Evolutionary conservation across 2,888 invertebrate species (phyloP), one percentile per base, ranked within the genome.

Genomic region (Branchellion lobata): DNA sequence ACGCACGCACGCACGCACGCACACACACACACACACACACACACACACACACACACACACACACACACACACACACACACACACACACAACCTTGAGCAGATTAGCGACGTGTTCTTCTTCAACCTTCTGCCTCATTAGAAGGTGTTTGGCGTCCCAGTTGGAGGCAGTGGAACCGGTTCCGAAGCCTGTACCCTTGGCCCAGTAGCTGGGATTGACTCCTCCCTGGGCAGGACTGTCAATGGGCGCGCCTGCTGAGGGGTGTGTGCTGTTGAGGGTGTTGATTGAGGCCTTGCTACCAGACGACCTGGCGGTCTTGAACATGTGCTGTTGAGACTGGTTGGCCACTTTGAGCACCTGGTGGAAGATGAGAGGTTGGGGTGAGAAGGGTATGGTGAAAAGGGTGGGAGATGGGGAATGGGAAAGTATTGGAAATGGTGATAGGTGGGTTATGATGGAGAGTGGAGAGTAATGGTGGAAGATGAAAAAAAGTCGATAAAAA

Each of bases 61-160:
- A 40, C 40, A 40, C 40, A 40, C 40, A 40, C 5, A 40, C 40
- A 40, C 40, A 40, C 40, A 40, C 40, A 40, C 40, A 40, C 40
- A 40, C 14, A 40, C 40, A 40, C 2, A 34, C 24, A 1, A 84
- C 86, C 85, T 87, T 86, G 61, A 94, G 86, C 77, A 94, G 87
- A 81, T 93, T 94, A 0, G 95, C 94, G 1, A 96, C 95, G 86
- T 96, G 95, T 85, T 95, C 94, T 86, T 97, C 96, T 88, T 96
- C 95, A 81, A 93, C 93, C 81, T 92, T 91, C 87, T 96, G 95
- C 18, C 94, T 90, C 82, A 94, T 88, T 76, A 96, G 88, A n/a
- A 95, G 95, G 86, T 95, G 94, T 86, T 96, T 96, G 53, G 96
- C 94, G 88, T 96, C 95, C 96, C 96, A 97, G 71, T 94, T 94